A percentile compares a stretch with the other conserved stretches of the same genome.
phyloP scores from a whole-genome alignment of 2,113 vertebrate species.

The Poicephalus meyeri region DNA sequence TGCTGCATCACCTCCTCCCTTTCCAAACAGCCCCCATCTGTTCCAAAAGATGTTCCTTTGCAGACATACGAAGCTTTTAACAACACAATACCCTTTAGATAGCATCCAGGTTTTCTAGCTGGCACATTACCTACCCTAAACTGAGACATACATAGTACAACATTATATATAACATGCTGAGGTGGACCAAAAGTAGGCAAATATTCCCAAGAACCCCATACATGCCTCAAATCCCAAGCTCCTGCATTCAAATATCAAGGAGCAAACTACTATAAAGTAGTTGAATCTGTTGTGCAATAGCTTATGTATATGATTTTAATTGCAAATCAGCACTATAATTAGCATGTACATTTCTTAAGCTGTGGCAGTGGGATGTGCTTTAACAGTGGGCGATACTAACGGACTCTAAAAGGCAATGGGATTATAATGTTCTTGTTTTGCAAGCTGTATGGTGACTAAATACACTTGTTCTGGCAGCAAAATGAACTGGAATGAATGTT shows the following conservation, averaged over 20 bases:
- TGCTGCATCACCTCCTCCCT: neutral
- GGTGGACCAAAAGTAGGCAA: neutral
- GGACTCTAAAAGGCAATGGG: conserved; percentile 37
- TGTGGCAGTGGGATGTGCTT: neutral
- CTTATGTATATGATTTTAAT: conserved; percentile 4
- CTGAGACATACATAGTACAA: neutral
- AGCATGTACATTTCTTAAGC: neutral
- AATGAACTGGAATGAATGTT: conserved; percentile 31
- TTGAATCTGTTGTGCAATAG: neutral
- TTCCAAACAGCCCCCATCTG: neutral
- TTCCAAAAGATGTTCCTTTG: neutral
- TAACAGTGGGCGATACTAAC: neutral
- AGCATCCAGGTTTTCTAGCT: neutral
- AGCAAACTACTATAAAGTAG: neutral
- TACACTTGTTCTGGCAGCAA: conserved; percentile 34
- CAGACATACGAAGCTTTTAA: neutral
- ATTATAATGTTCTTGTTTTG: conserved; percentile 43
- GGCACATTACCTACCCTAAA: neutral
- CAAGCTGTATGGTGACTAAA: conserved; percentile 40
- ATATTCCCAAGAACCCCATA: neutral
- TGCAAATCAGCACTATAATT: neutral
- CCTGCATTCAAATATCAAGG: neutral
- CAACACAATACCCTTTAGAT: neutral
- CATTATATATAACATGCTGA: neutral
- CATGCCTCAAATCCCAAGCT: neutral